Base-by-base conservation (phyloP, 2,113 vertebrate genomes). In the Onychostruthus taczanowskii region DNA sequence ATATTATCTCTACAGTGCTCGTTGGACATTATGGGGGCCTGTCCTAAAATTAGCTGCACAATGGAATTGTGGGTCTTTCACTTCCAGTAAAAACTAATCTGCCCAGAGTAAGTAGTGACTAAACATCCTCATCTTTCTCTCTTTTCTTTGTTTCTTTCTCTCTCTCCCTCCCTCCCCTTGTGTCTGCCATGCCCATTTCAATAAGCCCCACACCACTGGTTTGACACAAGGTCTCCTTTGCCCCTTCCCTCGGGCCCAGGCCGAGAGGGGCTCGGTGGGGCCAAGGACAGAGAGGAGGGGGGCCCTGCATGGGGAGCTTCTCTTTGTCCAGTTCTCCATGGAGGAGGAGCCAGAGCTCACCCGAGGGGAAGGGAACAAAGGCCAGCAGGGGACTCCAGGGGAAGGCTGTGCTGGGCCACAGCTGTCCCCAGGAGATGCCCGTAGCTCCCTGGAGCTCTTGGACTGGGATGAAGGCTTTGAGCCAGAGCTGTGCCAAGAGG, bases 291-390 rank as follows among this genome's bases (percentile, higher is more conserved):
- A 12, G 31, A 21, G 19, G 19, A 55, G 30, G 5, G 31, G 53
- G 53, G 55, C 13, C 8, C 4, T 56, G 55, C 13, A 6, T 21
- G 55, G 55, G 33, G 9, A n/a, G 12, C 31, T 8, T 33, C 31
- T n/a, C 33, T n/a, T 58, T 58, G 13, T 23, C 21, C 22, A 5
- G 2, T 23, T 58, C 2, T 13, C 14, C 2, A n/a, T n/a, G 12
- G 33, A n/a, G 33, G 55, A n/a, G 1, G 6, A 23, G 33, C 9
- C 55, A n/a, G 33, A 58, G 55, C 13, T 23, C 55, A 10, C 6
- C 4, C 2, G 13, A n/a, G 33, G 4, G 33, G 55, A n/a, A n/a
- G 21, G 8, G 21, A 23, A 23, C 1, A 5, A n/a, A 10, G 9
- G 13, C 13, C 55, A 58, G 55, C 55, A n/a, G 55, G 21, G 4